phyloP scores from a whole-genome alignment of 2,888 invertebrate genomes.

The Byasa hedistus region DNA sequence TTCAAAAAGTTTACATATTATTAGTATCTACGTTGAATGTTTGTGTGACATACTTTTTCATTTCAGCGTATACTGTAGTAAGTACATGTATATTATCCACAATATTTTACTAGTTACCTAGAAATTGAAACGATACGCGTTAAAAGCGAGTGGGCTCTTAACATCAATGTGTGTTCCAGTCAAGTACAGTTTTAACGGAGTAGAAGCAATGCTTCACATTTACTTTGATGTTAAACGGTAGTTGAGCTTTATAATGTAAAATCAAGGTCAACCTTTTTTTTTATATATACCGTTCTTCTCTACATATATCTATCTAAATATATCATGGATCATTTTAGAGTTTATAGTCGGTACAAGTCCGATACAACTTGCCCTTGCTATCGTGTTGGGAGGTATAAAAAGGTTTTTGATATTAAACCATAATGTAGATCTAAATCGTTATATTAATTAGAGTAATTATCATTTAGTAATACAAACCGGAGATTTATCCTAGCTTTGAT shows the following conservation, averaged over 20 bases:
- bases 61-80: no score
- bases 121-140: conserved; percentile 5
- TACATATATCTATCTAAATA: no score
- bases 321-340: no score
- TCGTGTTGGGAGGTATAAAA: no score
- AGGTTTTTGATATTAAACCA: no score
- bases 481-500: background rate
- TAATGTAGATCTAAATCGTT: no score
- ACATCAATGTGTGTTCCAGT: conserved; percentile 8
- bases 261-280: conserved; percentile 7
- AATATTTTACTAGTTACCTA: background rate
- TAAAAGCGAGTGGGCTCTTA: conserved; percentile 24
- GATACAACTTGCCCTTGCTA: no score
- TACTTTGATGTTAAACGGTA: conserved; percentile 5
- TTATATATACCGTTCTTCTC: no score
- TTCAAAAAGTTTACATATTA: no score
- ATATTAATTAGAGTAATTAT: background rate
- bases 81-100: background rate
- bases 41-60: no score
- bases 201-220: conserved; percentile 22
- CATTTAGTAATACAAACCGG: background rate
- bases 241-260: conserved; percentile 11
- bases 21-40: no score
- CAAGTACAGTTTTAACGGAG: conserved; percentile 21
- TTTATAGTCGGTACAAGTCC: no score